Evolutionary conservation across 2,113 vertebrate genomes (phyloP), one percentile per base, ranked within the genome.

Genomic region (Oriolus oriolus): DNA sequence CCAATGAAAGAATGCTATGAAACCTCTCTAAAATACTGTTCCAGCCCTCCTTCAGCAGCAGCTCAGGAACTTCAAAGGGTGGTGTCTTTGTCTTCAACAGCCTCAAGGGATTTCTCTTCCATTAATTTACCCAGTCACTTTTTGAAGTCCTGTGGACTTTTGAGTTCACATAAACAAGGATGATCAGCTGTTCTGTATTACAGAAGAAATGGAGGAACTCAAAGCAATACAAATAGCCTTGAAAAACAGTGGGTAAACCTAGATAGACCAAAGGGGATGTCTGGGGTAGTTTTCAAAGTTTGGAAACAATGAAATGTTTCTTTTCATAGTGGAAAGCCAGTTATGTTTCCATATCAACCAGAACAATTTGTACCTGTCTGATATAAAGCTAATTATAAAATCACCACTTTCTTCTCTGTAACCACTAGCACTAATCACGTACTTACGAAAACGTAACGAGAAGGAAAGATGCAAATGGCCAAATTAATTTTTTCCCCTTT

Each of bases 381-480:
- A 65, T 33, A 54, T 15, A 69, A 83, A 85, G 16, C 45, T 69
- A 84, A 77, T 82, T 19, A 57, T 86, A 93, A 94, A 92, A 70
- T 74, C 52, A 89, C 63, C 63, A 47, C 71, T 96, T 83, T 66
- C 59, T 96, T 50, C 52, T 90, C 42, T 69, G 54, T 63, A 94
- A 95, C 91, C 75, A 74, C 87, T 76, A 79, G 70, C 21, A 57
- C 19, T 81, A 44, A 84, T 71, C 69, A 83, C 11, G 15, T 27
- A 47, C 45, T 87, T 83, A 65, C 0, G 2, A 90, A 91, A 96
- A 96, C 0, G 0, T 78, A 92, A 76, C 65, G 47, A 85, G 41
- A 88, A 87, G 75, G 93, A 91, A 97, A 96, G 47, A 94, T 94
- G 84, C 75, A 96, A 97, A 96, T 90, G 33, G 70, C 13, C 54